Conservation (phyloP, 2,797 vertebrate species). For the Lemur catta region DNA sequence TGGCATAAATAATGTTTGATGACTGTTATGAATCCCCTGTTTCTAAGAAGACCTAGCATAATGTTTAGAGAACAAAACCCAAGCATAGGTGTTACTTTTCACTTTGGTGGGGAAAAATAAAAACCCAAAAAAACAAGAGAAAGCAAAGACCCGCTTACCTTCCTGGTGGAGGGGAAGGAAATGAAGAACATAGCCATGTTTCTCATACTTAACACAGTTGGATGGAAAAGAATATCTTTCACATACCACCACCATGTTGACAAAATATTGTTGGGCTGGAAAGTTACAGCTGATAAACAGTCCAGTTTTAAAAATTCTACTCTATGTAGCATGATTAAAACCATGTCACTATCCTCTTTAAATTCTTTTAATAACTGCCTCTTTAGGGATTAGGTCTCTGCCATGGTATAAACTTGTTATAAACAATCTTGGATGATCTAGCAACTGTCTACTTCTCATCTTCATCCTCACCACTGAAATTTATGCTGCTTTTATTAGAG, state of each 20-base stretch:
- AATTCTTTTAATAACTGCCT: not conserved
- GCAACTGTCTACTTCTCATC: not conserved
- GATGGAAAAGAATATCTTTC: not conserved
- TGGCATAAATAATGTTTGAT: not conserved
- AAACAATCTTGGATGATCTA: not conserved
- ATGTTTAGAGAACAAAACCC: not conserved
- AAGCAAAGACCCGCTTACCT: not conserved
- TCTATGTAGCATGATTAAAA: not conserved
- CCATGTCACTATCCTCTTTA: not conserved
- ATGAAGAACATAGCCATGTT: not conserved
- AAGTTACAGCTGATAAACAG: not conserved
- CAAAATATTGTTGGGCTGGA: not conserved
- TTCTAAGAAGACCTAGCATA: not conserved
- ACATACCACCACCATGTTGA: not conserved
- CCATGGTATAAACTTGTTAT: not conserved
- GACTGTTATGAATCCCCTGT: not conserved
- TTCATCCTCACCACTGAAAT: not conserved
- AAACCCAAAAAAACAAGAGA: not conserved
- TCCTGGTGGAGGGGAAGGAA: not conserved
- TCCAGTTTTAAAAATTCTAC: not conserved
- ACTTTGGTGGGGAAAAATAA: not conserved
- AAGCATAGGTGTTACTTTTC: not conserved
- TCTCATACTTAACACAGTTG: not conserved
- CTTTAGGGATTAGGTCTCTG: not conserved
- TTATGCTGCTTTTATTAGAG: not conserved